phyloP scores from a whole-genome alignment of 2,888 invertebrate genomes.

The Glyphotaelius pellucidus region DNA sequence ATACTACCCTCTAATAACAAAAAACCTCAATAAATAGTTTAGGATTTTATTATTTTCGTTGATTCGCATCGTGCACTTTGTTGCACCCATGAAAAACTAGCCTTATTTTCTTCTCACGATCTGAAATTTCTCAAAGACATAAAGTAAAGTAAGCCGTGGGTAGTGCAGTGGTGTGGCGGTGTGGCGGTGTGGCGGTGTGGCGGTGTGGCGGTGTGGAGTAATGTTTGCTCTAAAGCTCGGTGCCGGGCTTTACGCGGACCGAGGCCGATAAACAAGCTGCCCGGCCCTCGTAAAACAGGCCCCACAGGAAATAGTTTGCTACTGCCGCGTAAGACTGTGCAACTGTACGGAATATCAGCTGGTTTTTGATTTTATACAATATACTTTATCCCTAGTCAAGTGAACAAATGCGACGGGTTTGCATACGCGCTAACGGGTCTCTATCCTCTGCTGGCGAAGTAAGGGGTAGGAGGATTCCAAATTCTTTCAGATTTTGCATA shows the following conservation, averaged over 20 bases:
- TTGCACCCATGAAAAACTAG: background rate
- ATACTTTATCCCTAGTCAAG: background rate
- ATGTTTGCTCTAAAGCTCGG: background rate
- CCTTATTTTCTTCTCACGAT: constrained; percentile 15
- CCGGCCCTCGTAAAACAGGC: constrained; percentile 58
- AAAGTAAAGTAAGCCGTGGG: background rate
- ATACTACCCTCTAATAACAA: background rate
- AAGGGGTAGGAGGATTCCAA: too few relatives aligned
- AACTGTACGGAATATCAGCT: background rate
- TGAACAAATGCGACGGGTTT: too few relatives aligned
- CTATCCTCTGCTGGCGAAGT: too few relatives aligned
- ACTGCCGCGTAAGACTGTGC: background rate
- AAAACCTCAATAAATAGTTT: background rate
- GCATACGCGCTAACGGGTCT: too few relatives aligned
- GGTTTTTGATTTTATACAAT: background rate
- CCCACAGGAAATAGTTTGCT: constrained; percentile 54
- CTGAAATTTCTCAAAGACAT: background rate
- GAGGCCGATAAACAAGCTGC: constrained; percentile 56
- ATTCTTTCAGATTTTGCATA: too few relatives aligned
- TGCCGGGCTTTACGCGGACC: constrained; percentile 42
- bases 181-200: background rate
- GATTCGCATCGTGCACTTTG: background rate
- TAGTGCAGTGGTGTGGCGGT: background rate
- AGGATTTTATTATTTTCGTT: background rate
- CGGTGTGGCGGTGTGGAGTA: constrained; percentile 16